A percentile compares a stretch with the other conserved stretches of the same genome.
Conservation (phyloP, 2,888 invertebrate species). For the Pseudococcus longispinus region DNA sequence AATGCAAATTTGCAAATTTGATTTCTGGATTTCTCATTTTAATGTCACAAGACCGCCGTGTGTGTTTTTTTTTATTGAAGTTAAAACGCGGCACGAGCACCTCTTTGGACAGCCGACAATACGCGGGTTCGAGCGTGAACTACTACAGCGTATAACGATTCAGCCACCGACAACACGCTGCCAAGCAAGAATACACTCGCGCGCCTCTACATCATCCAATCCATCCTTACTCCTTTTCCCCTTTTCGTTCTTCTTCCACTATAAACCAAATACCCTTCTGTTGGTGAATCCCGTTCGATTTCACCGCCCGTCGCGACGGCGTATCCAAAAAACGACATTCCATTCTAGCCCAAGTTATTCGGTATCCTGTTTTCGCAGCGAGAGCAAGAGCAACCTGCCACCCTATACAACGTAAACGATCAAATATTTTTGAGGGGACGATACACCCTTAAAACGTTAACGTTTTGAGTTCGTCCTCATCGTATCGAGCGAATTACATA, state of each 20-base stretch:
- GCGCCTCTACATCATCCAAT: conserved; percentile 47
- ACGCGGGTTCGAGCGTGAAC: conserved; percentile 6
- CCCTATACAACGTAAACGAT: conserved; percentile 41
- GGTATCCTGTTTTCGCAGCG: conserved; percentile 27
- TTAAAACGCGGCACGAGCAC: background rate
- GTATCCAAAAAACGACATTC: conserved; percentile 48
- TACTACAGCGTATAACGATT: conserved; percentile 2
- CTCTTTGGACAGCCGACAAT: background rate
- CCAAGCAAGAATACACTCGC: conserved; percentile 26
- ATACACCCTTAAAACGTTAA: conserved; percentile 32
- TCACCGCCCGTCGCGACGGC: conserved; percentile 45
- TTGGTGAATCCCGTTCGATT: conserved; percentile 52
- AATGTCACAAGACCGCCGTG: conserved; percentile 36
- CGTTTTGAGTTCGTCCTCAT: background rate
- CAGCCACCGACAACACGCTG: conserved; percentile 46
- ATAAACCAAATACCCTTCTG: conserved; percentile 14
- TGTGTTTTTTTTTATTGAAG: background rate
- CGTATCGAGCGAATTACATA: conserved; percentile 37
- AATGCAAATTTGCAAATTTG: background rate
- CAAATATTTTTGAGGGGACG: conserved; percentile 44
- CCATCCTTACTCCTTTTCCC: conserved; percentile 29
- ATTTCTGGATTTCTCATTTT: conserved; percentile 21
- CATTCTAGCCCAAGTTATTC: conserved; percentile 40
- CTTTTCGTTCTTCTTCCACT: background rate
- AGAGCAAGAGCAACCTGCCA: conserved; percentile 44